These are phyloP conservation scores for Frieseomelitta varia DNA, from an alignment of 1,140 invertebrate genomes.

Conservation along the genomic window DNA sequence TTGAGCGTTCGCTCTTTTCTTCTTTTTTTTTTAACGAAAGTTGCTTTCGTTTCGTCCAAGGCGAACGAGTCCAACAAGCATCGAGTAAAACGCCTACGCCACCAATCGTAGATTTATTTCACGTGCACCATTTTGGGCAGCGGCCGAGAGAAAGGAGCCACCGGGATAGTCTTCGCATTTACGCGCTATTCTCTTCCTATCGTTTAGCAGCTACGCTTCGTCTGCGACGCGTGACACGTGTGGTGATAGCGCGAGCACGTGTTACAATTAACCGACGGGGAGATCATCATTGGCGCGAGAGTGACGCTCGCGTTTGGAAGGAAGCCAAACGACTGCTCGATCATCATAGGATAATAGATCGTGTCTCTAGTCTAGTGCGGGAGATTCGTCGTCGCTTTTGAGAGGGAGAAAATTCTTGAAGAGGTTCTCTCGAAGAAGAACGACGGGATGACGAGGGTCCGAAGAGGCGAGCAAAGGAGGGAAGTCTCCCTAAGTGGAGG, in stretches of 20 bases:
- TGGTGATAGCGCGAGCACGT: conserved; percentile 8
- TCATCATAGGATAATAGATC: neutral
- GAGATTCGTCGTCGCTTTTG: neutral
- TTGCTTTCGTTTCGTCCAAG: neutral
- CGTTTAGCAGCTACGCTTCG: no score
- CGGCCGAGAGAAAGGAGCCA: no score
- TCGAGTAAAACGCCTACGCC: no score
- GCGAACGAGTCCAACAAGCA: neutral
- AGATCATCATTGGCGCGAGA: neutral
- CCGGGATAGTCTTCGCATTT: no score
- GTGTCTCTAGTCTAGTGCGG: neutral
- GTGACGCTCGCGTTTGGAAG: neutral
- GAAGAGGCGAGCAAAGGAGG: conserved; percentile 21
- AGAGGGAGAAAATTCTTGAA: neutral
- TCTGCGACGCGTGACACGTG: neutral
- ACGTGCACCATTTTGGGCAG: no score
- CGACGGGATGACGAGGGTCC: neutral
- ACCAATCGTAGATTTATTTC: no score
- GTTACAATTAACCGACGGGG: neutral
- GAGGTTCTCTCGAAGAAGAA: neutral
- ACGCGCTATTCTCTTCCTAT: neutral
- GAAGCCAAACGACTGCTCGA: neutral
- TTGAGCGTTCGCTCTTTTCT: neutral
- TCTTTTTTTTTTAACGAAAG: no score
- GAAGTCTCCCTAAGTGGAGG: conserved; percentile 50